Conservation (phyloP, 2,113 vertebrate genomes). For the Hoplias malabaricus region DNA sequence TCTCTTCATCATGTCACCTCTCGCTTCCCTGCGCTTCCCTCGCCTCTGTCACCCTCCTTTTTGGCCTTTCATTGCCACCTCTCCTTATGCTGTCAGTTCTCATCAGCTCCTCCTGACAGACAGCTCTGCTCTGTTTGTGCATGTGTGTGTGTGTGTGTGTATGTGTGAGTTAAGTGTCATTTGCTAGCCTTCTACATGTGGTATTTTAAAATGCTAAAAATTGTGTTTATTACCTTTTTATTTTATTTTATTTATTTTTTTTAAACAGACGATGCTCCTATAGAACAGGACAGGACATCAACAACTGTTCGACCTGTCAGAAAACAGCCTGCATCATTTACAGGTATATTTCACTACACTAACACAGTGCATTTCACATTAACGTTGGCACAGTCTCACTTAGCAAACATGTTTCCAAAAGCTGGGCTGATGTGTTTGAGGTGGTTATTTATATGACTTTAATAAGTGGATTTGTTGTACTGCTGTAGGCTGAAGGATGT, state of each 20-base stretch:
- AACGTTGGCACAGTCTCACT: neutral
- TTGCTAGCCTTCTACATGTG: neutral
- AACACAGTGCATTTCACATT: neutral
- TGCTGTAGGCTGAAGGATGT: slow-evolving; percentile 7
- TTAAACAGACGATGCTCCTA: slow-evolving; percentile 90
- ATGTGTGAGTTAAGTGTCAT: slow-evolving; percentile 17
- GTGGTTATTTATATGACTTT: slow-evolving; percentile 27
- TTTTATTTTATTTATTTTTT: slow-evolving; percentile 39
- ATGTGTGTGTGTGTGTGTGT: slow-evolving; percentile 32
- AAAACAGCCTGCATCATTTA: slow-evolving; percentile 99
- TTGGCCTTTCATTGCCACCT: neutral
- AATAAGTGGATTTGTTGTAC: slow-evolving; percentile 18
- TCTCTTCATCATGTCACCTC: slow-evolving; percentile 10
- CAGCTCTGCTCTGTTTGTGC: slow-evolving; percentile 14
- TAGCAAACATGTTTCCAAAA: neutral
- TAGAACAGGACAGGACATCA: slow-evolving; percentile 96
- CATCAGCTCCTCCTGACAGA: slow-evolving; percentile 35
- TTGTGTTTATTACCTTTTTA: neutral
- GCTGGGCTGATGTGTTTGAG: neutral
- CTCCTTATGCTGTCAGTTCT: slow-evolving; percentile 4
- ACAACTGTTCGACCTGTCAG: slow-evolving; percentile 96
- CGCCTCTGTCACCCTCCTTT: slow-evolving; percentile 18
- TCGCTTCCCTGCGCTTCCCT: neutral
- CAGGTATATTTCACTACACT: slow-evolving; percentile 79
- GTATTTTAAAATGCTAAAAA: neutral